Percentiles rank a stretch among this genome's conserved stretches.
These are phyloP conservation scores for Vimba vimba DNA, from an alignment of 2,113 vertebrate genomes.

Conservation along the genomic window DNA sequence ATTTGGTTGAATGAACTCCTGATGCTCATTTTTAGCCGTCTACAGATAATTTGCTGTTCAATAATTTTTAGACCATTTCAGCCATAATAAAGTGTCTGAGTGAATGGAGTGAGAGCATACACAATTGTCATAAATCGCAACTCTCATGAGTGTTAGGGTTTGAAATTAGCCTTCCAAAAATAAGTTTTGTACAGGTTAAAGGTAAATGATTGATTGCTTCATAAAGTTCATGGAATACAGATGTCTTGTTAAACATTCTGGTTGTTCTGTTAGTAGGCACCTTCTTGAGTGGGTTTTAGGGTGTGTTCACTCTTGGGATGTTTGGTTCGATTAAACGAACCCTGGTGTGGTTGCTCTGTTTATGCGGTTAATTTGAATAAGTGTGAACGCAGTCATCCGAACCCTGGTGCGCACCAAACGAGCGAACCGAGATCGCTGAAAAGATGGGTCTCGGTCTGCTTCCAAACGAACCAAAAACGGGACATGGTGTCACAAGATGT, in stretches of 20 bases:
- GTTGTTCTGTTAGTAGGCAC: neutral
- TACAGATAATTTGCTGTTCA: neutral
- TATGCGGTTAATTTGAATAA: no score
- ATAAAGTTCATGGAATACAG: neutral
- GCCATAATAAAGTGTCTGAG: neutral
- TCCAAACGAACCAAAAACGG: no score
- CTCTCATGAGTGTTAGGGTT: neutral
- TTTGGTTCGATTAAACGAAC: no score
- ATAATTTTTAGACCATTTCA: neutral
- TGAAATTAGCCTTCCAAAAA: neutral
- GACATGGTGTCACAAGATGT: no score
- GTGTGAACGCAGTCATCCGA: no score
- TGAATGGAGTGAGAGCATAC: neutral
- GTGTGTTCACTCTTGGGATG: no score
- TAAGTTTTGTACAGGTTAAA: neutral
- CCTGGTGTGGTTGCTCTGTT: no score
- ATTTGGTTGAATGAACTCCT: neutral
- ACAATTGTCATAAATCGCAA: neutral
- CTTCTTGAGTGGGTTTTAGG: neutral
- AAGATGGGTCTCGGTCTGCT: no score
- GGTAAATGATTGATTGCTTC: constrained; percentile 8
- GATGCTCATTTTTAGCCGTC: neutral
- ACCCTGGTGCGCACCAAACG: no score
- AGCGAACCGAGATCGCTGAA: no score
- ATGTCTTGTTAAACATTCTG: neutral